These are phyloP conservation scores for Quadriops clusia DNA, from an alignment of 2,888 invertebrate genomes.

Conservation along the genomic window DNA sequence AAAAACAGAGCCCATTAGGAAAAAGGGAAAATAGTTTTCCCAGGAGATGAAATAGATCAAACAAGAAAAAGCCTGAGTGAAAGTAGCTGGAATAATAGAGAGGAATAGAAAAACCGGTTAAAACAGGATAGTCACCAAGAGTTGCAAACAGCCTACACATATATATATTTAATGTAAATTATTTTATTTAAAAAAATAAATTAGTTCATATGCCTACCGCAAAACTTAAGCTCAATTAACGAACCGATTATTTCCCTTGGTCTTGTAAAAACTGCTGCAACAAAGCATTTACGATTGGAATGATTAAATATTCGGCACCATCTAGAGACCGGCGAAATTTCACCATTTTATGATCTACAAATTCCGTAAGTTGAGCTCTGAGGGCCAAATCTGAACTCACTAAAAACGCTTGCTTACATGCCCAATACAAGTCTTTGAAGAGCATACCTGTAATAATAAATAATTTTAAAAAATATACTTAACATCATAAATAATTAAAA, in stretches of 20 bases:
- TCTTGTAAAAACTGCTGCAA: conserved; percentile 68
- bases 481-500: not conserved
- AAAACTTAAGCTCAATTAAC: no score
- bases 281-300: conserved; percentile 63
- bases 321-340: conserved; percentile 67
- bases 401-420: conserved; percentile 77
- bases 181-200: no score
- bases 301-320: conserved; percentile 68
- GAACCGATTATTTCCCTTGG: conserved; percentile 31
- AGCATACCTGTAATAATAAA: conserved; percentile 54
- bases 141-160: no score
- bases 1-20: no score
- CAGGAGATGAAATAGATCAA: no score
- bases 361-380: conserved; percentile 86
- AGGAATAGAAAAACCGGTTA: no score
- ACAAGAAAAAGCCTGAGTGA: no score
- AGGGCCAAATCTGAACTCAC: conserved; percentile 88
- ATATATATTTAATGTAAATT: no score
- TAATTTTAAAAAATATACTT: not conserved
- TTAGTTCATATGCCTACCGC: no score
- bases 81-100: no score
- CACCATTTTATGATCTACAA: conserved; percentile 87
- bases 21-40: no score
- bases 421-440: conserved; percentile 76
- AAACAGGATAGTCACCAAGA: no score